Percentiles rank a stretch among this genome's conserved stretches.
Evolutionary conservation across 2,797 vertebrate species (phyloP).

Genomic region (Dermochelys coriacea): DNA sequence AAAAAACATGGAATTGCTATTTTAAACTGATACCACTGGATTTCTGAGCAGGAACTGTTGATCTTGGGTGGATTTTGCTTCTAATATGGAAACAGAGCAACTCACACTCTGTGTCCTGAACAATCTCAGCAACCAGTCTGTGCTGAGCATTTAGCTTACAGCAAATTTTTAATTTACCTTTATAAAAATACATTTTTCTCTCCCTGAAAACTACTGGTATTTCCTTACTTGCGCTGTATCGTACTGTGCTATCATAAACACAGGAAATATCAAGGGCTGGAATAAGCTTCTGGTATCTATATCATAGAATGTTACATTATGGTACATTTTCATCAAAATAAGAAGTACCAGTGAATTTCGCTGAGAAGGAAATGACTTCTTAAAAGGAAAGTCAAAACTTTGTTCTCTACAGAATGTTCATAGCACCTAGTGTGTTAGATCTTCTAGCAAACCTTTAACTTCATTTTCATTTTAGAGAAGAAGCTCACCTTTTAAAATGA

Average conservation of each 20-base stretch:
- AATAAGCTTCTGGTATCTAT: neutral
- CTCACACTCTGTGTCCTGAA: neutral
- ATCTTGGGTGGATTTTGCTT: neutral
- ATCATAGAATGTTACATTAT: neutral
- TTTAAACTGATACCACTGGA: neutral
- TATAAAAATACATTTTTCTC: neutral
- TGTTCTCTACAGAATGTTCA: neutral
- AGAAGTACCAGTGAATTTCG: neutral
- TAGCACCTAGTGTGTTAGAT: neutral
- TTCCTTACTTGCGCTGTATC: neutral
- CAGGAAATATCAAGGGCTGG: neutral
- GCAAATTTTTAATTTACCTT: conserved; percentile 1
- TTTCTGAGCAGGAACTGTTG: neutral
- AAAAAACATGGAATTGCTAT: neutral
- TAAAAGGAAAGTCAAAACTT: neutral
- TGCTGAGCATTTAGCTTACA: neutral
- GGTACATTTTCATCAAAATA: neutral
- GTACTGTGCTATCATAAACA: neutral
- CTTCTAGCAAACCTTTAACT: neutral
- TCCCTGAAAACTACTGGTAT: neutral
- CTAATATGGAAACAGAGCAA: neutral
- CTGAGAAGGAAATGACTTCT: neutral
- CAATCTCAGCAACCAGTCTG: neutral
- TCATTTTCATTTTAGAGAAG: neutral
- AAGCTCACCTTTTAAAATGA: neutral